Evolutionary conservation across 2,888 invertebrate genomes (phyloP).

Genomic region (Opisthograptis luteolata): DNA sequence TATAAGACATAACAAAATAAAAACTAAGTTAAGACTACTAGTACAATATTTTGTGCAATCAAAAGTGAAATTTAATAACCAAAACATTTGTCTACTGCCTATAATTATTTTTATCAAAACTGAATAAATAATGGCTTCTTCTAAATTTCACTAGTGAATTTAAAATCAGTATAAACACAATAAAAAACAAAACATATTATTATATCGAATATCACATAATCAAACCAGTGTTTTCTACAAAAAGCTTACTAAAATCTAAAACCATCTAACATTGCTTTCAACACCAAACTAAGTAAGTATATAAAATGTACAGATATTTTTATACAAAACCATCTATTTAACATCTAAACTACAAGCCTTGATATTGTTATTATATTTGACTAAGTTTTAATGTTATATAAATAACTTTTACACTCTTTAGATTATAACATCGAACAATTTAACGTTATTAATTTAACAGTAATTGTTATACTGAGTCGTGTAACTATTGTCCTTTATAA

Average conservation of each 20-base stretch:
- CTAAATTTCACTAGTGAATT: not conserved
- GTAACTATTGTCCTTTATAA: constrained; percentile 3
- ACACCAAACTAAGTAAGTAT: constrained; percentile 56
- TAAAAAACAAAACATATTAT: not conserved
- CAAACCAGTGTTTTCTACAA: constrained; percentile 51
- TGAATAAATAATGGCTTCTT: no score
- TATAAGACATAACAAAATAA: not conserved
- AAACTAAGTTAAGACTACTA: not conserved
- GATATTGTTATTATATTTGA: constrained; percentile 25
- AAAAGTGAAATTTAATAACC: not conserved
- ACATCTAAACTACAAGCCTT: constrained; percentile 53
- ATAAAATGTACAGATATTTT: constrained; percentile 40
- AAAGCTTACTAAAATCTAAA: constrained; percentile 57
- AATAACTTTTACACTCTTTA: constrained; percentile 22
- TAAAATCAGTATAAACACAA: not conserved
- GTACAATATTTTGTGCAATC: no score
- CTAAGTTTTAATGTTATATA: constrained; percentile 17
- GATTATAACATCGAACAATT: constrained; percentile 27
- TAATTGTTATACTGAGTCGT: constrained; percentile 6
- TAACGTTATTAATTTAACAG: constrained; percentile 13
- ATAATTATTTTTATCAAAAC: no score
- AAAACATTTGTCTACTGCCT: not conserved
- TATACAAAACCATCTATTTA: constrained; percentile 47
- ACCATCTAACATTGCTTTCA: constrained; percentile 66
- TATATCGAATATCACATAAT: constrained; percentile 27